Conservation (phyloP, 64 coral and sea anemone genomes). For the Montipora efflorescens region DNA sequence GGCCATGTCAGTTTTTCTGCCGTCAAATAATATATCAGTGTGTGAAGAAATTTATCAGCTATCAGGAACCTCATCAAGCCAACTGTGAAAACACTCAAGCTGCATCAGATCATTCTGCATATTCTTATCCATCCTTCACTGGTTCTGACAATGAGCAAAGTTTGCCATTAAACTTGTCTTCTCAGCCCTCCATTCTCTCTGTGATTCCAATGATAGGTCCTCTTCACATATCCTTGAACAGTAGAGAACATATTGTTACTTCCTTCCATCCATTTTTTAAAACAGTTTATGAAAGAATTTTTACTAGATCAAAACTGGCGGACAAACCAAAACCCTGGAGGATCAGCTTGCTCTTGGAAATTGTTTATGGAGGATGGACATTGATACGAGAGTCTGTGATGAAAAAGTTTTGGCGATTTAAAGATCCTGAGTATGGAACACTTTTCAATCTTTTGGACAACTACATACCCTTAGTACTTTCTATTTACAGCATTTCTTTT, state of each 20-base stretch:
- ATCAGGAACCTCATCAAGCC: neutral
- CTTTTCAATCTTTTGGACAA: slow-evolving; percentile 33
- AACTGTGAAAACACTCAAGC: neutral
- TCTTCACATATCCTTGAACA: neutral
- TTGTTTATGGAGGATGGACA: slow-evolving; percentile 15
- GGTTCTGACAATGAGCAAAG: neutral
- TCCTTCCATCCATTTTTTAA: too few species aligned
- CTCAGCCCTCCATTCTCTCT: slow-evolving; percentile 4
- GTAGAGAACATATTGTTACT: too few species aligned
- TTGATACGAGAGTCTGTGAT: neutral
- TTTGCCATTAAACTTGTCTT: neutral
- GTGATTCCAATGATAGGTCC: slow-evolving; percentile 36
- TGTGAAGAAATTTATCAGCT: slow-evolving; percentile 8
- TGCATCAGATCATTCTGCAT: slow-evolving; percentile 7
- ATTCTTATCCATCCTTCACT: neutral
- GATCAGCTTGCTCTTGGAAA: slow-evolving; percentile 30
- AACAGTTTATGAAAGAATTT: neutral
- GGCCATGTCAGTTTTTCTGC: slow-evolving; percentile 58
- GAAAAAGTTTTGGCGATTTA: slow-evolving; percentile 1
- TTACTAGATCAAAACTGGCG: slow-evolving; percentile 27
- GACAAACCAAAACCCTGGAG: slow-evolving; percentile 34
- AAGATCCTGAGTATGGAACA: slow-evolving; percentile 11
- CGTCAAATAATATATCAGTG: slow-evolving; percentile 37
- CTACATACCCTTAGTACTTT: too few species aligned
- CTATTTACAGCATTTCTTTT: too few species aligned